Percentiles rank a stretch among this genome's conserved stretches.
Evolutionary conservation across 2,113 vertebrate species (phyloP).

Genomic region (Sylvietta virens): DNA sequence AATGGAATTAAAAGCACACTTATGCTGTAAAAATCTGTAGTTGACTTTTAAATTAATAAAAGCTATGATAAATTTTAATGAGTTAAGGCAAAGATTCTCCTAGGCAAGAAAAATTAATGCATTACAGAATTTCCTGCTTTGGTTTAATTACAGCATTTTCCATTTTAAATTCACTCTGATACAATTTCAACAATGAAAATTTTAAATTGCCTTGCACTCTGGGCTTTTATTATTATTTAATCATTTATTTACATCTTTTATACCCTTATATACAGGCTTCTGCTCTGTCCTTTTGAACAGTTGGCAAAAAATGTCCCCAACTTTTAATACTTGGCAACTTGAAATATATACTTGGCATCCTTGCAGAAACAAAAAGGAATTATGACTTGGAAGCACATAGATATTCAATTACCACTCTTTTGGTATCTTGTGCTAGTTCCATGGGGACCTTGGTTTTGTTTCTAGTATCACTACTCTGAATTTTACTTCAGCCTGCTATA

Average conservation of each 20-base stretch:
- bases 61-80: conserved; percentile 5
- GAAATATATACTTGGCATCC: background rate
- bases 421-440: background rate
- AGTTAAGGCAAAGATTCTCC: background rate
- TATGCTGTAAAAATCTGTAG: background rate
- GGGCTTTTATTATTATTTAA: background rate
- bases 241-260: background rate
- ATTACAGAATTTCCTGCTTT: background rate
- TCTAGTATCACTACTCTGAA: background rate
- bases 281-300: background rate
- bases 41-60: background rate
- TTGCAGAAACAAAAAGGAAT: background rate
- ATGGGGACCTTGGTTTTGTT: background rate
- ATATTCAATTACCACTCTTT: background rate
- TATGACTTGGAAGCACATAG: background rate
- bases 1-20: background rate
- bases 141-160: background rate
- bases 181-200: background rate
- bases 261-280: background rate
- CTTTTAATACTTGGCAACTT: background rate
- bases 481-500: background rate
- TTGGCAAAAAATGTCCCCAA: background rate
- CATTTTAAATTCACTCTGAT: background rate
- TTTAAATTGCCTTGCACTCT: background rate
- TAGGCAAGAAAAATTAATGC: background rate